Conservation (phyloP, 2,888 invertebrate genomes). For the Rhingia rostrata region DNA sequence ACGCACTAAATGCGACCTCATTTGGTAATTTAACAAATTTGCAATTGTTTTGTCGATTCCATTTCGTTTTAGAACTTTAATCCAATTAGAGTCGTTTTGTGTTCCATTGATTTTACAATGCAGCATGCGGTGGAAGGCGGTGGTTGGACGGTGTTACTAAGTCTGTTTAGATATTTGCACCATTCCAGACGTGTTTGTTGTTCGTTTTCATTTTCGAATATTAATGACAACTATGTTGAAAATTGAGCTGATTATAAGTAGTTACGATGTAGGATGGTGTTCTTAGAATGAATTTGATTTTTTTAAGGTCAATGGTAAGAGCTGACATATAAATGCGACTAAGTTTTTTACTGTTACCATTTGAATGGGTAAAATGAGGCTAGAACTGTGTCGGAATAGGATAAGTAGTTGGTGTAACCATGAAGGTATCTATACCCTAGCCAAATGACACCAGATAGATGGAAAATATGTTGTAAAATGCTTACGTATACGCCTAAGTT, state of each 20-base stretch:
- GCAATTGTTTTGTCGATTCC: conserved; percentile 71
- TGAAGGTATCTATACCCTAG: too few relatives aligned
- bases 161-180: conserved; percentile 44
- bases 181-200: not conserved
- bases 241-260: not conserved
- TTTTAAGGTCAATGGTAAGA: too few relatives aligned
- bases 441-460: too few relatives aligned
- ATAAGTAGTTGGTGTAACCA: too few relatives aligned
- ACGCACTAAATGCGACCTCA: conserved; percentile 66
- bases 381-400: too few relatives aligned
- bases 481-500: not conserved
- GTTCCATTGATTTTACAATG: conserved; percentile 60
- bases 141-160: conserved; percentile 10
- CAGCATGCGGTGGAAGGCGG: not conserved
- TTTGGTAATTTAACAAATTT: conserved; percentile 63
- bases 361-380: too few relatives aligned
- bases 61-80: conserved; percentile 68
- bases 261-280: not conserved
- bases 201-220: not conserved
- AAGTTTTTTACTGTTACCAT: too few relatives aligned
- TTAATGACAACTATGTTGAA: not conserved
- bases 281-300: not conserved
- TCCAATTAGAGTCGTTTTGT: conserved; percentile 68
- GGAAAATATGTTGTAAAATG: not conserved
- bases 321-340: too few relatives aligned